Evolutionary conservation across 2,113 vertebrate species (phyloP).

Genomic region (Raja brachyura): DNA sequence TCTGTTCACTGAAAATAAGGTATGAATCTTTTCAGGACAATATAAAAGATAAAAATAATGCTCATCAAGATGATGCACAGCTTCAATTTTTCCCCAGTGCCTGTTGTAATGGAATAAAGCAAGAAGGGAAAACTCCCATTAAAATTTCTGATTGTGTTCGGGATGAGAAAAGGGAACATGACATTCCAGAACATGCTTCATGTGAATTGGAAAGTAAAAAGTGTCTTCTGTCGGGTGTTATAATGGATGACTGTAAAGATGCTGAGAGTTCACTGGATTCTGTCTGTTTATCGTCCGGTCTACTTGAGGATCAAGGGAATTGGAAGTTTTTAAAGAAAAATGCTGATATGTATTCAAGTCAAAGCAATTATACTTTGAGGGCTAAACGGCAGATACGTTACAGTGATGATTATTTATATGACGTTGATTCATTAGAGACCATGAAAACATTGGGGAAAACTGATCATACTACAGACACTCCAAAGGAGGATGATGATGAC

Average conservation of each 20-base stretch:
- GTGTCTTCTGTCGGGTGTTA: not conserved
- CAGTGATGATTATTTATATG: conserved; percentile 35
- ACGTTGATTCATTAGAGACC: conserved; percentile 30
- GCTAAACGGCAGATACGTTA: conserved; percentile 31
- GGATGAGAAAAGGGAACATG: not conserved
- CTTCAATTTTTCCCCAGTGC: conserved; percentile 12
- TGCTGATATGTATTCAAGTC: conserved; percentile 15
- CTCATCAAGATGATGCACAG: conserved; percentile 17
- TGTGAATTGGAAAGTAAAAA: conserved; percentile 27
- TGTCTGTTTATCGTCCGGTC: conserved; percentile 20
- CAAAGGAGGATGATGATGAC: conserved; percentile 28
- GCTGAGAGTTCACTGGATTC: conserved; percentile 20
- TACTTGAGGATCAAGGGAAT: conserved; percentile 15
- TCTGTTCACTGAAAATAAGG: conserved; percentile 29
- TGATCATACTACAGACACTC: not conserved
- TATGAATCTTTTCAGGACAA: conserved; percentile 36
- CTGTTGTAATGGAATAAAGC: conserved; percentile 24
- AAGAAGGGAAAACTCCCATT: not conserved
- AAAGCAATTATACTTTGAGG: conserved; percentile 37
- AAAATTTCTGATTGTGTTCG: not conserved
- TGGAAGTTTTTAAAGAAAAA: conserved; percentile 21
- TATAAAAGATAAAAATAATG: conserved; percentile 8
- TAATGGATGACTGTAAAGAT: conserved; percentile 25
- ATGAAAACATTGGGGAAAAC: conserved; percentile 6
- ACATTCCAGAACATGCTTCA: not conserved